Percentiles rank a stretch among this genome's conserved stretches.
phyloP scores from a whole-genome alignment of 2,888 invertebrate genomes.

The Dryadula phaetusa region DNA sequence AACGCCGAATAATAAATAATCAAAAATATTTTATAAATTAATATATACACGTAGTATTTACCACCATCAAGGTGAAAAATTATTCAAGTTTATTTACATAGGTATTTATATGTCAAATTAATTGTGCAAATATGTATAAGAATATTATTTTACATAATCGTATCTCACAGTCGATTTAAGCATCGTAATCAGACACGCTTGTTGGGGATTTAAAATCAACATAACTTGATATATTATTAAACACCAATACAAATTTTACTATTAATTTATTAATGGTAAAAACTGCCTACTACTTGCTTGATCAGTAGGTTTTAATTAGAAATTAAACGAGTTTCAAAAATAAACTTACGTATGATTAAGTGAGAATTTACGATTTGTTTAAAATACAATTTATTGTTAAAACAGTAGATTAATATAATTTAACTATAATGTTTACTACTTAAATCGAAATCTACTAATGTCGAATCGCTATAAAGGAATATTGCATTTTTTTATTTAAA shows the following conservation, averaged over 20 bases:
- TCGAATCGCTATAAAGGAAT: too few relatives aligned
- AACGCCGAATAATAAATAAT: neutral
- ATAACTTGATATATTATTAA: slow-evolving; percentile 4
- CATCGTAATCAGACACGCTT: neutral
- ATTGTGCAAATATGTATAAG: slow-evolving; percentile 12
- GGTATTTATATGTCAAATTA: neutral
- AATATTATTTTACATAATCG: slow-evolving; percentile 21
- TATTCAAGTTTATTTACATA: slow-evolving; percentile 18
- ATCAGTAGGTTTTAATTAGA: neutral
- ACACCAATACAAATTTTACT: neutral
- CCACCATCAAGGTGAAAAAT: slow-evolving; percentile 17
- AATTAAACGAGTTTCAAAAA: neutral
- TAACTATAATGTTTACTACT: too few relatives aligned
- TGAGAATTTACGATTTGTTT: too few relatives aligned
- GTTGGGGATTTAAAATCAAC: neutral
- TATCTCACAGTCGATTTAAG: neutral
- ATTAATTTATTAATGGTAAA: neutral
- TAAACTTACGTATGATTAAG: too few relatives aligned
- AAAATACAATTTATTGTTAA: too few relatives aligned
- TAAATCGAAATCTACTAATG: too few relatives aligned
- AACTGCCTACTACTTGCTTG: neutral
- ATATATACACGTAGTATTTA: neutral
- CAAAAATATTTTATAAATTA: neutral
- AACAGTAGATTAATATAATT: too few relatives aligned
- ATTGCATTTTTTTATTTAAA: too few relatives aligned